phyloP scores from a whole-genome alignment of 2,113 vertebrate species.

The Dicaeum eximium region DNA sequence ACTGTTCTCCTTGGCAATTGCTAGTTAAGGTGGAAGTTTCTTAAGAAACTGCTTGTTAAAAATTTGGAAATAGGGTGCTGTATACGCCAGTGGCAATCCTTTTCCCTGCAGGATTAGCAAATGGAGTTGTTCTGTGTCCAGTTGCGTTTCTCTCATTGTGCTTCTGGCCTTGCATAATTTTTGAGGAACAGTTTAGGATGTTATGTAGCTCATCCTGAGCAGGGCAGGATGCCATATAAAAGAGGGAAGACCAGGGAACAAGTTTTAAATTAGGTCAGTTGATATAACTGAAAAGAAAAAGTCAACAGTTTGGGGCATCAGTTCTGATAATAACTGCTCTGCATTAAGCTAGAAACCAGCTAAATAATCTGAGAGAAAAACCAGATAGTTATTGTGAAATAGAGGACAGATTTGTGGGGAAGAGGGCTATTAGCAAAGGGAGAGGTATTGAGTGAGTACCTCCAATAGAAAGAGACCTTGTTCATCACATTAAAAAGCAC shows the following conservation, averaged over 20 bases:
- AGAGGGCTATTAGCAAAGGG: not conserved
- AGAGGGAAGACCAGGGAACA: not conserved
- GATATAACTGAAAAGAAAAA: not conserved
- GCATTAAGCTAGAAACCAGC: not conserved
- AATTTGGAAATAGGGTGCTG: constrained; percentile 6
- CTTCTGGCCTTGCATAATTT: not conserved
- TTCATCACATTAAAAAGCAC: not conserved
- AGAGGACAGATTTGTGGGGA: not conserved
- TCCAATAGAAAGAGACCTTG: not conserved
- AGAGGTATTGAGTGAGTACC: not conserved
- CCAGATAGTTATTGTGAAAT: not conserved
- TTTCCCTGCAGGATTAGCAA: constrained; percentile 4
- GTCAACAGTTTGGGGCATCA: not conserved
- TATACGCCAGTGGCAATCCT: not conserved
- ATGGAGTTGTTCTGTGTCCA: not conserved
- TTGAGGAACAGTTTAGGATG: not conserved
- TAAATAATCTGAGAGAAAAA: not conserved
- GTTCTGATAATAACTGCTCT: not conserved
- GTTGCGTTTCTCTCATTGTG: not conserved
- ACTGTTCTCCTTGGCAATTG: constrained; percentile 7
- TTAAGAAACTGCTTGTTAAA: constrained; percentile 42
- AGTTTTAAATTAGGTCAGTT: not conserved
- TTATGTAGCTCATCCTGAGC: not conserved
- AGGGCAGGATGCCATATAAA: not conserved
- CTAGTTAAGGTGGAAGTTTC: constrained; percentile 43